A percentile compares a stretch with the other conserved stretches of the same genome.
These are phyloP conservation scores for Herpailurus yagouaroundi DNA, from an alignment of 2,113 vertebrate genomes.

Conservation along the genomic window DNA sequence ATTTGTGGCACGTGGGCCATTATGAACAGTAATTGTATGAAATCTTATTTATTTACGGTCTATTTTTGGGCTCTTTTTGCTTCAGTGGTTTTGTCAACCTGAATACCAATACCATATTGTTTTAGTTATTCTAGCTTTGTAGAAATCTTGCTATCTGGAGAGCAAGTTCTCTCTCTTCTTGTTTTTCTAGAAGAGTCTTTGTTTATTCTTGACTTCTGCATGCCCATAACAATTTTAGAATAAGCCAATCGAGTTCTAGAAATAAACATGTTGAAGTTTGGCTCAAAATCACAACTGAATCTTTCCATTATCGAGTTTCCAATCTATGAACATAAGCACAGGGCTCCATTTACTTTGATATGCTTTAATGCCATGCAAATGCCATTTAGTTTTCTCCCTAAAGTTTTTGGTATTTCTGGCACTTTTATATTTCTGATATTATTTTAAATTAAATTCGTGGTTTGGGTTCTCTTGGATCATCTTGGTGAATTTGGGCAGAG, in stretches of 20 bases:
- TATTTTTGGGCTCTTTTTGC: neutral
- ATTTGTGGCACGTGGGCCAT: neutral
- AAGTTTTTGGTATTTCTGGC: neutral
- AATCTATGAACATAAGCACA: neutral
- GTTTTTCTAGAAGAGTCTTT: neutral
- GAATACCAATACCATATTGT: neutral
- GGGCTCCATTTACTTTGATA: neutral
- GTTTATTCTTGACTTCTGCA: neutral
- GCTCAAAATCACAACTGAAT: neutral
- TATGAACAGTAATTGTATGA: neutral
- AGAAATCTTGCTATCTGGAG: neutral
- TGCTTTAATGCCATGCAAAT: neutral
- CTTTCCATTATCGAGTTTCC: neutral
- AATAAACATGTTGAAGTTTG: neutral
- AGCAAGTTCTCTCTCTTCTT: neutral
- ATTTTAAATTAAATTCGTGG: neutral
- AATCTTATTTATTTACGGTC: neutral
- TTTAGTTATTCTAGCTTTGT: neutral
- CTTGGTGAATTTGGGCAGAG: neutral
- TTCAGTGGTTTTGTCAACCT: neutral
- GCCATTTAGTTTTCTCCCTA: neutral
- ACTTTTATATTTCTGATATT: neutral
- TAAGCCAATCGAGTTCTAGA: neutral
- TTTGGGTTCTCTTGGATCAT: neutral
- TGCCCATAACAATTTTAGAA: neutral